Conservation (phyloP, 2,888 invertebrate species). For the Drosophila flavopinicola region DNA sequence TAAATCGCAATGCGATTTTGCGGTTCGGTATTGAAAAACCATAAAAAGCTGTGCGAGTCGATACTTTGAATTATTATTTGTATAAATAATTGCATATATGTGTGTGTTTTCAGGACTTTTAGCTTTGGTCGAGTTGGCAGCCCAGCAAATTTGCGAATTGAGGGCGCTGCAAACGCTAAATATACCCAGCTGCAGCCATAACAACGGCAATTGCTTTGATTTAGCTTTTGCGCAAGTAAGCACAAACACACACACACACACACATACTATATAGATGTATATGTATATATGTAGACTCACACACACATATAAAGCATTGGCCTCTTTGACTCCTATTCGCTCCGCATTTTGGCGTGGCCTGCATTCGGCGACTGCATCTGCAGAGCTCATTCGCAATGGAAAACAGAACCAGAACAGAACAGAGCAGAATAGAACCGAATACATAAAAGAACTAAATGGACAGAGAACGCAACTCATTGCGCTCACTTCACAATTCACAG, state of each 20-base stretch:
- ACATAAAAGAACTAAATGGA: conserved; percentile 43
- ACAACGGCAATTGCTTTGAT: conserved; percentile 52
- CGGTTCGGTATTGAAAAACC: conserved; percentile 42
- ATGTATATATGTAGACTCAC: no score
- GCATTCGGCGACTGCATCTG: conserved; percentile 60
- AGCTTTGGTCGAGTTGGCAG: conserved; percentile 17
- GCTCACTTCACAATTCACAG: conserved; percentile 16
- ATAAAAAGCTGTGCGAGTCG: conserved; percentile 27
- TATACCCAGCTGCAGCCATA: conserved; percentile 36
- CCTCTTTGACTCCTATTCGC: conserved; percentile 59
- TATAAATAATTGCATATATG: conserved; percentile 1
- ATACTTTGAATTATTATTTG: conserved; percentile 14
- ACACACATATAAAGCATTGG: conserved; percentile 36
- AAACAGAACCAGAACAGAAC: conserved; percentile 57
- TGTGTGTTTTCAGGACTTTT: conserved; percentile 11
- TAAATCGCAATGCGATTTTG: conserved; percentile 61
- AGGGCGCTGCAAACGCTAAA: conserved; percentile 33
- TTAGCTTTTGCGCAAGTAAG: conserved; percentile 51
- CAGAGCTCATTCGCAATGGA: conserved; percentile 63
- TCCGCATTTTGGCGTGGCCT: conserved; percentile 54
- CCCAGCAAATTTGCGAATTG: conserved; percentile 37
- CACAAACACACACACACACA: conserved; percentile 7
- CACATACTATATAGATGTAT: no score
- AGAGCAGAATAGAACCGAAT: conserved; percentile 40
- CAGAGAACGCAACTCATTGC: conserved; percentile 36